These are phyloP conservation scores for Styela plicata DNA, from an alignment of 23 tunicate genomes.

Conservation along the genomic window DNA sequence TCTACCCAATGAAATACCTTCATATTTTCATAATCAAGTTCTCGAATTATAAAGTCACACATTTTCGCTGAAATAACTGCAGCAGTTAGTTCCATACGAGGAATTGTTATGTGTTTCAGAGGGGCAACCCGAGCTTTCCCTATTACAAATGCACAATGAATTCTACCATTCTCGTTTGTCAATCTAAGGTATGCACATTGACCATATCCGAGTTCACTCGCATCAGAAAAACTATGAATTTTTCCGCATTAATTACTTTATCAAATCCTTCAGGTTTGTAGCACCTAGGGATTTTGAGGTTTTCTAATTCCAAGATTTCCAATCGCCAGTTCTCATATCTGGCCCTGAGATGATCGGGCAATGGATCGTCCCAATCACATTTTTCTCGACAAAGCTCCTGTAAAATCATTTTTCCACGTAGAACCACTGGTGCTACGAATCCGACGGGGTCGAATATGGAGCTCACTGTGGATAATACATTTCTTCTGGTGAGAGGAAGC, in stretches of 20 bases:
- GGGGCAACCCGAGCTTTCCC: conserved; percentile 51
- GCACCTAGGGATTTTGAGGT: conserved; percentile 36
- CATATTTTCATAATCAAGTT: no score
- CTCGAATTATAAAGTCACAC: no score
- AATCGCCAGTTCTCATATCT: not conserved
- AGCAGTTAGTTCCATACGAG: conserved; percentile 61
- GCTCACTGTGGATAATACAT: no score
- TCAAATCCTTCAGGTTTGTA: conserved; percentile 28
- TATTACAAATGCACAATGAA: conserved; percentile 41
- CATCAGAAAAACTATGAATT: conserved; percentile 53
- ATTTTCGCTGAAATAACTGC: no score
- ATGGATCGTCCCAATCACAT: conserved; percentile 43
- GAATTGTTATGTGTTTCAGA: conserved; percentile 45
- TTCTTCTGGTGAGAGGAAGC: no score
- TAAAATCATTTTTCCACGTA: conserved; percentile 38
- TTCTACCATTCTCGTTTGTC: conserved; percentile 10
- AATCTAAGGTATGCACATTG: conserved; percentile 42
- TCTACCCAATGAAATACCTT: conserved; percentile 49
- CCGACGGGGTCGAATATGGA: no score
- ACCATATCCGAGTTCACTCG: conserved; percentile 46
- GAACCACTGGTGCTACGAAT: no score
- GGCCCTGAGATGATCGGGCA: not conserved
- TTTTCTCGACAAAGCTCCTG: conserved; percentile 33
- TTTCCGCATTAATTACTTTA: conserved; percentile 6
- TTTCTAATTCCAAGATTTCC: conserved; percentile 15